Base-by-base conservation (phyloP, 2,113 vertebrate species). In the Psammodynastes pulverulentus region DNA sequence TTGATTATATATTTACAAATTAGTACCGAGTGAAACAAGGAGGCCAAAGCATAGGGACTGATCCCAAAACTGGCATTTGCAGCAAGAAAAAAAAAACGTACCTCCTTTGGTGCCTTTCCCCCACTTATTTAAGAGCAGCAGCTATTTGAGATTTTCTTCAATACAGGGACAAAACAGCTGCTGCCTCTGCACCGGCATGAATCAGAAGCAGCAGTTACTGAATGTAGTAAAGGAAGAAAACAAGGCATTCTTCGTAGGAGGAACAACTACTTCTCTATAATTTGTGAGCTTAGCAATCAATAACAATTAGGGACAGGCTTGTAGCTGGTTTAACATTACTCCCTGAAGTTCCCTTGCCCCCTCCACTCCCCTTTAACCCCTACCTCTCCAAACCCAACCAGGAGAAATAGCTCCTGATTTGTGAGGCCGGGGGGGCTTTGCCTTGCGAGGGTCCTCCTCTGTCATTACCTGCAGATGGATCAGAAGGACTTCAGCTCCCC, bases 241-340 rank as follows among this genome's bases (percentile, higher is more conserved):
- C 91, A 93, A 0, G 92, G 92, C 67, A 13, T 92, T 56, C 87
- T 94, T 93, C 91, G 93, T 94, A 92, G 91, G 87, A 92, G 94
- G 89, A 48, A 94, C 89, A 92, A 88, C 88, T 67, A 67, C 91
- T 91, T 95, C 90, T 92, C 90, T 84, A 49, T 53, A 93, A 95
- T 96, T 94, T 96, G 89, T 88, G 93, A 94, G 86, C 90, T 96
- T 96, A 95, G 87, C 93, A 94, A 95, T 95, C 95, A 95, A 43
- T 90, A 95, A 95, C 87, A 95, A 95, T 92, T 88, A 94, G 94
- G 86, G 94, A 86, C 86, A 90, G 93, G 91, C 91, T 94, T 93
- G 48, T 85, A 88, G 87, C 87, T 92, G 54, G 92, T 95, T 92
- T 93, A 93, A 92, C 89, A 90, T 84, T 93, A 56, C 29, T 93